Base-by-base conservation (phyloP, 2,797 vertebrate genomes). In the Anguilla marmorata region DNA sequence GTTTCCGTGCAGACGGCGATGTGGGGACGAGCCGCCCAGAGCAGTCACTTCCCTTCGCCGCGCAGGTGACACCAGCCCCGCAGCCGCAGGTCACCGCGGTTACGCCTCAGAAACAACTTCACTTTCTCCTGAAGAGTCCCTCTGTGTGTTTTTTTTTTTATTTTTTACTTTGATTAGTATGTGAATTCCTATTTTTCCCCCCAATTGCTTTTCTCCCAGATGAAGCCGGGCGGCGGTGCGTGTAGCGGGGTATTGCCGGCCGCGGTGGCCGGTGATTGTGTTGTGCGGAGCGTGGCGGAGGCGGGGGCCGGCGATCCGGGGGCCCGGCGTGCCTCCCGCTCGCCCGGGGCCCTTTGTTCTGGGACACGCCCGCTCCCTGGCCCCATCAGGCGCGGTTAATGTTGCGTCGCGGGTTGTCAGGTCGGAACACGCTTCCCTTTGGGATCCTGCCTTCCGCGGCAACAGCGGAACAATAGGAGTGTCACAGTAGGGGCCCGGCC, bases 301-400 rank as follows among this genome's bases (percentile, higher is more conserved):
- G 8, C 50, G 1, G 83, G 33, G 83, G 52, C 45, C 21, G 21
- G n/a, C 21, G 50, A n/a, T 83, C 52, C 2, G 9, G 66, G 80
- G 6, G 11, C 21, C 19, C 37, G 0, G 1, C 8, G 45, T 21
- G 50, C 52, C 58, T 21, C 63, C 37, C 58, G 37, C 85, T 5
- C 33, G 6, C 27, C 16, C 60, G 2, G 19, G 2, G 3, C 58
- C 41, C 12, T 86, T 76, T 72, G 41, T 86, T 19, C 66, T 52
- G 41, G 45, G 12, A 21, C 66, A 54, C 50, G 41, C 85, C 66
- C 37, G 37, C 58, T 86, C 33, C 37, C 19, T 48, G 3, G 50
- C 85, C 69, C 63, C 85, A 33, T 66, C 85, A 45, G 8, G 8
- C 85, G 8, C 2, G 60, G 16, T 86, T 86, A 45, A 86, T 69